Evolutionary conservation across 1,140 invertebrate genomes (phyloP).

Genomic region (Cydia pomonella): DNA sequence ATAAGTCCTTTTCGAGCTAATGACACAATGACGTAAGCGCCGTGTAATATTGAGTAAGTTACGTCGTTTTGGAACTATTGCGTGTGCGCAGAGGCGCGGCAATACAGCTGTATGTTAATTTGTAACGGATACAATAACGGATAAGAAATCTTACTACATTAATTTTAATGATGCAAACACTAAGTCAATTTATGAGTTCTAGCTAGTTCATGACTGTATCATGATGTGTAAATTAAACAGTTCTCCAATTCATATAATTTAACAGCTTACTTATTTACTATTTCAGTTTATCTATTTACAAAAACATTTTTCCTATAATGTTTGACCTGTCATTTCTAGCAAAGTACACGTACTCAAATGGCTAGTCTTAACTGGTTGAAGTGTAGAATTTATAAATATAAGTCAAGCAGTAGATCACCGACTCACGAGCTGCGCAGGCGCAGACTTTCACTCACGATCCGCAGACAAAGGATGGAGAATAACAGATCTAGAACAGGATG

Average conservation of each 20-base stretch:
- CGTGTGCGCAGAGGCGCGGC: background rate
- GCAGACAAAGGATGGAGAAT: background rate
- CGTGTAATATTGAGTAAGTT: background rate
- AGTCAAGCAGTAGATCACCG: too few species aligned
- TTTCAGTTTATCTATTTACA: too few species aligned
- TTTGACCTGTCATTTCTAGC: too few species aligned
- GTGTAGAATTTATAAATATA: too few species aligned
- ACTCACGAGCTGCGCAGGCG: background rate
- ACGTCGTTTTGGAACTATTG: background rate
- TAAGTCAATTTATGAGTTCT: too few species aligned
- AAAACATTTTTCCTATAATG: too few species aligned
- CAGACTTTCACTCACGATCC: constrained; percentile 17
- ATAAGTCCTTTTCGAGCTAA: background rate
- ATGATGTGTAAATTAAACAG: too few species aligned
- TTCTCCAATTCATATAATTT: too few species aligned
- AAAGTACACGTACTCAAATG: too few species aligned
- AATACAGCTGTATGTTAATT: constrained; percentile 9
- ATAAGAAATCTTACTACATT: constrained; percentile 1
- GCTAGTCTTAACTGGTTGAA: too few species aligned
- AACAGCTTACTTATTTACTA: too few species aligned
- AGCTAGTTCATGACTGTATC: too few species aligned
- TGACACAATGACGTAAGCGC: background rate
- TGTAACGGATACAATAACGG: constrained; percentile 1
- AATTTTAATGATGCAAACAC: constrained; percentile 1
- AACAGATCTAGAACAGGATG: constrained; percentile 11